phyloP scores from a whole-genome alignment of 2,888 invertebrate species.

The Eristalis arbustorum region DNA sequence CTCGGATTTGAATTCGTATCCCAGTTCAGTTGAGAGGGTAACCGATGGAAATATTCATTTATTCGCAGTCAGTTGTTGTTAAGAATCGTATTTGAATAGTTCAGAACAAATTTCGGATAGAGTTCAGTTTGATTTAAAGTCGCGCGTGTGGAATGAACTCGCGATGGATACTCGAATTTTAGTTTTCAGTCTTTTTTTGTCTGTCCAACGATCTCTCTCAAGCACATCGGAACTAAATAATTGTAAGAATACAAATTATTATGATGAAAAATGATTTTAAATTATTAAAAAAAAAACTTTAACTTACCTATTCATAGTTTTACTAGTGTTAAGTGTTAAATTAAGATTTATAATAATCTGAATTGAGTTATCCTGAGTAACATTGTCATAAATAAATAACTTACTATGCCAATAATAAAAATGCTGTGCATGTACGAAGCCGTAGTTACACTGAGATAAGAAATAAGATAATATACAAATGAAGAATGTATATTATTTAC shows the following conservation, averaged over 20 bases:
- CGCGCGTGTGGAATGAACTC: constrained; percentile 2
- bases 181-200: constrained; percentile 9
- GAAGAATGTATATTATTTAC: too few species aligned
- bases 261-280: not conserved
- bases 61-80: constrained; percentile 48
- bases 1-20: constrained; percentile 47
- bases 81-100: constrained; percentile 42
- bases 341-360: too few species aligned
- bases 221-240: constrained; percentile 78
- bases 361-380: too few species aligned
- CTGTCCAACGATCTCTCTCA: constrained; percentile 60
- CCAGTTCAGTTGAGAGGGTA: constrained; percentile 6
- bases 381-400: too few species aligned
- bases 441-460: too few species aligned
- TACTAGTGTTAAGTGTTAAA: too few species aligned
- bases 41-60: constrained; percentile 21
- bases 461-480: too few species aligned
- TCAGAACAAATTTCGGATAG: constrained; percentile 14
- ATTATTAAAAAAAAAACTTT: too few species aligned
- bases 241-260: constrained; percentile 73
- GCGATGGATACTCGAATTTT: constrained; percentile 41
- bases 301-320: too few species aligned
- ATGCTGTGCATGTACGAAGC: too few species aligned
- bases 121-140: not conserved
- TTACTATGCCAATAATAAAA: too few species aligned